These are phyloP conservation scores for Eucera pruinosa DNA, from an alignment of 2,888 invertebrate species.

Conservation along the genomic window DNA sequence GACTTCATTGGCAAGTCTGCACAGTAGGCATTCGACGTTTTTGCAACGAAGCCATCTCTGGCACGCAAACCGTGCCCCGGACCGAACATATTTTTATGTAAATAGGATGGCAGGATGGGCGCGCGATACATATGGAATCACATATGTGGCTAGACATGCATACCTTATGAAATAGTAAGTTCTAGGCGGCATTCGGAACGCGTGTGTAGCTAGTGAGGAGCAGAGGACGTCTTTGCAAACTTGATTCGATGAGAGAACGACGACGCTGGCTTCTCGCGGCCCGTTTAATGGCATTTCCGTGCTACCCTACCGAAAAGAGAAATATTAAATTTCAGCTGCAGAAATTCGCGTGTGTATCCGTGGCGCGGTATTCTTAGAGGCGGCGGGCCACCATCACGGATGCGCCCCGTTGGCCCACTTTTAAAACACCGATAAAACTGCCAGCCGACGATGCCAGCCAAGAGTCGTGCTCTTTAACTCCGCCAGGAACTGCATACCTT, in stretches of 20 bases:
- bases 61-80: background rate
- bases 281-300: conserved; percentile 74
- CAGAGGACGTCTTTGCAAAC: conserved; percentile 62
- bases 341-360: conserved; percentile 51
- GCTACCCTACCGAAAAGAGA: conserved; percentile 62
- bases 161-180: conserved; percentile 54
- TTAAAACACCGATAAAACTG: conserved; percentile 54
- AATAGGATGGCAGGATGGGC: background rate
- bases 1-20: background rate
- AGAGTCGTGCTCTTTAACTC: conserved; percentile 31
- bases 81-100: conserved; percentile 35
- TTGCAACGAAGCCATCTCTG: background rate
- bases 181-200: conserved; percentile 49
- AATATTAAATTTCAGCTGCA: conserved; percentile 69
- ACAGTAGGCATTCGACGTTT: background rate
- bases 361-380: conserved; percentile 54
- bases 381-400: conserved; percentile 22
- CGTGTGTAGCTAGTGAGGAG: conserved; percentile 51
- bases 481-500: background rate
- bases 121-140: conserved; percentile 38
- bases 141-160: conserved; percentile 43
- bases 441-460: conserved; percentile 8
- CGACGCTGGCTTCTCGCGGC: conserved; percentile 59
- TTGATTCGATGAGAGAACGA: conserved; percentile 64
- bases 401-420: conserved; percentile 55